Evolutionary conservation across 2,113 vertebrate genomes (phyloP).

Genomic region (Neotoma lepida): DNA sequence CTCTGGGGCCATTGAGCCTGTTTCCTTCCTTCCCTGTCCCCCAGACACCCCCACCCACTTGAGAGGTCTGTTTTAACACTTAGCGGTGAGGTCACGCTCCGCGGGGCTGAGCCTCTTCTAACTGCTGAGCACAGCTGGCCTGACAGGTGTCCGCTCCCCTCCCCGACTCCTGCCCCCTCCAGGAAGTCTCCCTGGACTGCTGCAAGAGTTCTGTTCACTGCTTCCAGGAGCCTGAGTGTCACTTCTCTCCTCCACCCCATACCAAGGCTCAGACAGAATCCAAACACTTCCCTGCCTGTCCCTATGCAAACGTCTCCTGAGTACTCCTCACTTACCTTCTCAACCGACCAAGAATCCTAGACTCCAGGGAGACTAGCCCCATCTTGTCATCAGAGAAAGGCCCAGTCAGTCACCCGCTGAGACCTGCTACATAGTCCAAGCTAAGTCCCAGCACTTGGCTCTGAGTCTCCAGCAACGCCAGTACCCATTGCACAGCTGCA

Average conservation of each 20-base stretch:
- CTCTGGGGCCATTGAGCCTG: not conserved
- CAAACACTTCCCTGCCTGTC: not conserved
- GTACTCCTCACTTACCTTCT: not conserved
- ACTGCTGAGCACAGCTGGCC: conserved; percentile 73
- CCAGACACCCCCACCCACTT: not conserved
- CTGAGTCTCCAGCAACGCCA: not conserved
- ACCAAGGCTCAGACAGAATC: not conserved
- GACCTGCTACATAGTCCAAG: not conserved
- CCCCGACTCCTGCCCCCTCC: conserved; percentile 11
- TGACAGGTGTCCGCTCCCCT: conserved; percentile 64
- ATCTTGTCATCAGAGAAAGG: not conserved
- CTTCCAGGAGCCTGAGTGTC: not conserved
- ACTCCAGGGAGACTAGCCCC: not conserved
- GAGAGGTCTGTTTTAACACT: conserved; percentile 68
- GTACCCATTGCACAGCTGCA: not conserved
- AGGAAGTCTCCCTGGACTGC: conserved; percentile 56
- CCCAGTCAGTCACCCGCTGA: not conserved
- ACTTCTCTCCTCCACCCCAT: not conserved
- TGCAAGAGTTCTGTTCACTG: not conserved
- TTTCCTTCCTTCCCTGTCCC: conserved; percentile 42
- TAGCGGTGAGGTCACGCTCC: conserved; percentile 20
- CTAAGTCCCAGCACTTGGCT: not conserved
- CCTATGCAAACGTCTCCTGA: not conserved
- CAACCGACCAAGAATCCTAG: not conserved
- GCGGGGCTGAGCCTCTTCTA: not conserved